Evolutionary conservation across 1,140 invertebrate species (phyloP), one percentile per base, ranked within the genome.

Genomic region (Helicorthomorpha holstii): DNA sequence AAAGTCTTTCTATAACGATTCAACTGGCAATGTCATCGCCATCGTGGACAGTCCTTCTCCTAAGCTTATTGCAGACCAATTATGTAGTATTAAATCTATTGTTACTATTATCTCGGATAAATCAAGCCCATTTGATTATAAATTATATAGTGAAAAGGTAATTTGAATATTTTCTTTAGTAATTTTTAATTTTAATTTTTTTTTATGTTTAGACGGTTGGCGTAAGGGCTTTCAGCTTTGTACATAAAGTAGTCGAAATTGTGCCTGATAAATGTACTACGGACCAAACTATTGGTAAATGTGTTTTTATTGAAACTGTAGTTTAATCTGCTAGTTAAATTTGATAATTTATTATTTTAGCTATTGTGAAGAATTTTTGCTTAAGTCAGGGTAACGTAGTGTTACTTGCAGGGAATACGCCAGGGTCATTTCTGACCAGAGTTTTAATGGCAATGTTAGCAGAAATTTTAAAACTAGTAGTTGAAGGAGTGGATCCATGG

Each of bases 401-500:
- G 1, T 93, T 98, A 59, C 85, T 83, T 3, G 95, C 98, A 2
- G 89, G 89, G 27, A 95, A 98, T 72, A 91, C 92, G n/a, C 95
- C 95, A 16, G 96, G 95, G 38, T 99, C 98, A 70, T 99, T 98
- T 66, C 97, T 93, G 14, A 97, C 95, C 0, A 75, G 96, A 60
- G 94, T 97, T 61, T 71, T 98, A 27, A 79, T 82, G 26, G 81
- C 87, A 1, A 91, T 94, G 81, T 73, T 94, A 56, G 79, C 84
- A n/a, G 95, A 98, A 72, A 80, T 82, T 46, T 72, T 96, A 50
- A 62, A 82, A 66, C 73, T 97, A 55, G 66, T 98, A 49, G 90
- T 94, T 69, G 95, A 99, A 78, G 94, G 94, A 42, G 80, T 92
- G 3, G 79, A 82, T 61, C 92, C 94, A 3, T 83, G 83, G 59